phyloP scores from a whole-genome alignment of 1,140 invertebrate species.

The Pogonognathellus flavescens region DNA sequence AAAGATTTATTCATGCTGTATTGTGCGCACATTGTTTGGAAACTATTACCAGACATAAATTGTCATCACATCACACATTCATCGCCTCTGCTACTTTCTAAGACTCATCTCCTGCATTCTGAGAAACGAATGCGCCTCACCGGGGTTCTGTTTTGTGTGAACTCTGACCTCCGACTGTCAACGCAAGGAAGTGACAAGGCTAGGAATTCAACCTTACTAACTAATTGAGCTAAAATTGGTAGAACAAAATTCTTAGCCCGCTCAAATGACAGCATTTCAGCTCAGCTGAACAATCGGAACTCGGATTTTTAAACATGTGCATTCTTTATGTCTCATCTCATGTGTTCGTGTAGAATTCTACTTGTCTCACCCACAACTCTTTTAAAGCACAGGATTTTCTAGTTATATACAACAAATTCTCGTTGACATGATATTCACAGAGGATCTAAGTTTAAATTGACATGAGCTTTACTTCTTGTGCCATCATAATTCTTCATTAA shows the following conservation, averaged over 20 bases:
- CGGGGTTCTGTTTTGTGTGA: conserved; percentile 58
- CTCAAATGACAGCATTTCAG: conserved; percentile 9
- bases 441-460: background rate
- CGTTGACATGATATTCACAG: no score
- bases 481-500: conserved; percentile 49
- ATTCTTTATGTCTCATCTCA: conserved; percentile 18
- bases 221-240: conserved; percentile 51
- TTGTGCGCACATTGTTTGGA: background rate
- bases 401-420: background rate
- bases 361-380: background rate
- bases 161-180: conserved; percentile 61
- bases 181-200: conserved; percentile 58
- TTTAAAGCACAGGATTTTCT: background rate
- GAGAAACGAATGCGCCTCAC: background rate
- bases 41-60: conserved; percentile 53
- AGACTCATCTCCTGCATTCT: no score
- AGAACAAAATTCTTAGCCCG: conserved; percentile 35
- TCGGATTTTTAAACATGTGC: conserved; percentile 6
- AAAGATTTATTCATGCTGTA: background rate
- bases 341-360: no score
- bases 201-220: conserved; percentile 47
- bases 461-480: conserved; percentile 3
- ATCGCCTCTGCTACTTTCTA: background rate
- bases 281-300: conserved; percentile 28
- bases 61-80: conserved; percentile 47